Evolutionary conservation across 2,888 invertebrate genomes (phyloP).

Genomic region (Cephonodes hylas): DNA sequence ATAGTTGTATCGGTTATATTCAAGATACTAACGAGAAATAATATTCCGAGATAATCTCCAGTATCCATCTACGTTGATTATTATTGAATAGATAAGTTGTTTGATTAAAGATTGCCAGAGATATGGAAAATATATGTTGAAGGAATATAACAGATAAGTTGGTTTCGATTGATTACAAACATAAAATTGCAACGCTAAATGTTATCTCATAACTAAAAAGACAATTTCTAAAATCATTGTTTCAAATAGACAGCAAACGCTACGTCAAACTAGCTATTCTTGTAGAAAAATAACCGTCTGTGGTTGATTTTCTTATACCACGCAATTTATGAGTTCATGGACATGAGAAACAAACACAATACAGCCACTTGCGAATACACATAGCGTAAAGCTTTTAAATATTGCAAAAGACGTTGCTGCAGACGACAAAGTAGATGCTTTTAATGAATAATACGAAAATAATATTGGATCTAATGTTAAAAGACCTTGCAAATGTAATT

Average conservation of each 20-base stretch:
- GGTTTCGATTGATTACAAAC: neutral
- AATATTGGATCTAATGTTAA: slow-evolving; percentile 50
- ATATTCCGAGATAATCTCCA: neutral
- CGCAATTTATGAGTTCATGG: slow-evolving; percentile 42
- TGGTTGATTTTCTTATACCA: slow-evolving; percentile 14
- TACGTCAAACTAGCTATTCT: neutral
- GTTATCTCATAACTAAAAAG: neutral
- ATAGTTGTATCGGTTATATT: neutral
- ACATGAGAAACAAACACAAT: slow-evolving; percentile 49
- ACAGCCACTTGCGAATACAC: slow-evolving; percentile 20
- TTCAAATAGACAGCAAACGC: neutral
- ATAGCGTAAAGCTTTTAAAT: slow-evolving; percentile 28
- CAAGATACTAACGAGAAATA: neutral
- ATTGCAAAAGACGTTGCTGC: slow-evolving; percentile 28
- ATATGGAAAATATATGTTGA: too few species aligned
- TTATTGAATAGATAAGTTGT: neutral
- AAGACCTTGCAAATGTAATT: slow-evolving; percentile 14
- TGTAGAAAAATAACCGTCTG: neutral
- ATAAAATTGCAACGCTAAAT: neutral
- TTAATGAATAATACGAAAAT: slow-evolving; percentile 44
- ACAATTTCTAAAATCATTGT: neutral
- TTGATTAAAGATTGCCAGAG: neutral
- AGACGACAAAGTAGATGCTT: slow-evolving; percentile 34
- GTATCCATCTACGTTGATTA: neutral
- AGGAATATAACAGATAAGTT: neutral